phyloP scores from a whole-genome alignment of 1,140 invertebrate genomes.

The Brachionus koreanus region DNA sequence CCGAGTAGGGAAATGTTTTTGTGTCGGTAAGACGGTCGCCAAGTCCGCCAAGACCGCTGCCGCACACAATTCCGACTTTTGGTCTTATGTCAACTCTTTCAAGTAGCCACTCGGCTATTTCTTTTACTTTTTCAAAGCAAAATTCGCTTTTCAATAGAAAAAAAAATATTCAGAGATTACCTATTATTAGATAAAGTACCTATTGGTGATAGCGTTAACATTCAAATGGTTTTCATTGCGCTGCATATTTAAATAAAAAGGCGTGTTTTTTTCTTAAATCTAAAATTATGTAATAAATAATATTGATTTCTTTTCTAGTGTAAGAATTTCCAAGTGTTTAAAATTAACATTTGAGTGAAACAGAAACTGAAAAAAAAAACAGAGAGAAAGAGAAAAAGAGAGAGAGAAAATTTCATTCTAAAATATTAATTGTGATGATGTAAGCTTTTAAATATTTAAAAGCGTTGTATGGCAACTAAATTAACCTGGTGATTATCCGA shows the following conservation, averaged over 20 bases:
- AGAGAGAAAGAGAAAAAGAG: not conserved
- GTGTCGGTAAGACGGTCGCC: slow-evolving; percentile 72
- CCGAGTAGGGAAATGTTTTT: slow-evolving; percentile 73
- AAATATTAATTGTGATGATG: not conserved
- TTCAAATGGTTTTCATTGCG: not conserved
- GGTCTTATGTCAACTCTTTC: slow-evolving; percentile 60
- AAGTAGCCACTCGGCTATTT: slow-evolving; percentile 11
- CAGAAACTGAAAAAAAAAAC: too few species aligned
- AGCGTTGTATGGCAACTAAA: not conserved
- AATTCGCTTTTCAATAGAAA: not conserved
- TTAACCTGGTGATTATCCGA: not conserved
- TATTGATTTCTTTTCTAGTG: not conserved
- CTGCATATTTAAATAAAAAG: slow-evolving; percentile 3
- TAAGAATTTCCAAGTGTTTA: not conserved
- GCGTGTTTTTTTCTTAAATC: not conserved
- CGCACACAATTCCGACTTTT: slow-evolving; percentile 85
- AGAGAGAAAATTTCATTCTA: not conserved
- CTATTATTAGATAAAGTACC: not conserved
- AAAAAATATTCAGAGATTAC: not conserved
- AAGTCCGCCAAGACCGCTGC: slow-evolving; percentile 82
- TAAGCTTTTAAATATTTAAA: not conserved
- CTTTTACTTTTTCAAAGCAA: slow-evolving; percentile 41
- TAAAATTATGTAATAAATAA: not conserved
- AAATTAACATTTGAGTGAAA: not conserved
- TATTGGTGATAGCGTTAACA: slow-evolving; percentile 6